Evolutionary conservation across 2,113 vertebrate genomes (phyloP).

Genomic region (Upupa epops): DNA sequence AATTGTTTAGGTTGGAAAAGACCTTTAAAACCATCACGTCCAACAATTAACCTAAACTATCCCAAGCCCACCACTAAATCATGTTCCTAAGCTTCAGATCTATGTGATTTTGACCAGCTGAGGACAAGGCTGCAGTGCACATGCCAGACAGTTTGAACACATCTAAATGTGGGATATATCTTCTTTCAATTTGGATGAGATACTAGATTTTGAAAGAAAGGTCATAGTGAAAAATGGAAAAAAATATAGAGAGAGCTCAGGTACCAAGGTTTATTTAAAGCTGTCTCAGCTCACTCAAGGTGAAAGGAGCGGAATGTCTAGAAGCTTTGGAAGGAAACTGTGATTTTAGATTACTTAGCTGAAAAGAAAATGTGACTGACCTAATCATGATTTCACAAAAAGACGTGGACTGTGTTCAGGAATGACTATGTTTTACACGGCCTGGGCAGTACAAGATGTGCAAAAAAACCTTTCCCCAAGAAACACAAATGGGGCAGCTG

Average conservation of each 20-base stretch:
- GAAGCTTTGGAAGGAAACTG: neutral
- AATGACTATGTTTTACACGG: neutral
- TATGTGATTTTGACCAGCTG: too few species aligned
- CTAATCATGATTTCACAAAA: neutral
- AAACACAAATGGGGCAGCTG: neutral
- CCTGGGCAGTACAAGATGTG: neutral
- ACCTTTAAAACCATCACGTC: too few species aligned
- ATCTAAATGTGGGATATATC: neutral
- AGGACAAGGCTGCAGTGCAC: neutral
- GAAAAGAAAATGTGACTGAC: neutral
- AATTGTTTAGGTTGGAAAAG: too few species aligned
- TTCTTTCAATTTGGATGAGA: neutral
- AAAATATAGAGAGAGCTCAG: neutral
- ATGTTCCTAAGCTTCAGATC: too few species aligned
- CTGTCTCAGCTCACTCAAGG: neutral
- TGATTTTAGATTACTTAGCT: neutral
- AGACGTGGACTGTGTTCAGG: neutral
- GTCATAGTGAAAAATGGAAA: neutral
- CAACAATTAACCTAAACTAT: too few species aligned
- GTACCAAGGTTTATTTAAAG: neutral
- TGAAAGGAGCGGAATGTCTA: neutral
- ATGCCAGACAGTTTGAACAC: neutral
- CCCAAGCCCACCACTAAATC: too few species aligned
- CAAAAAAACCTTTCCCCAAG: neutral
- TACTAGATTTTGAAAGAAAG: neutral